Conservation (phyloP, 2,888 invertebrate genomes). For the Poecilus cupreus region DNA sequence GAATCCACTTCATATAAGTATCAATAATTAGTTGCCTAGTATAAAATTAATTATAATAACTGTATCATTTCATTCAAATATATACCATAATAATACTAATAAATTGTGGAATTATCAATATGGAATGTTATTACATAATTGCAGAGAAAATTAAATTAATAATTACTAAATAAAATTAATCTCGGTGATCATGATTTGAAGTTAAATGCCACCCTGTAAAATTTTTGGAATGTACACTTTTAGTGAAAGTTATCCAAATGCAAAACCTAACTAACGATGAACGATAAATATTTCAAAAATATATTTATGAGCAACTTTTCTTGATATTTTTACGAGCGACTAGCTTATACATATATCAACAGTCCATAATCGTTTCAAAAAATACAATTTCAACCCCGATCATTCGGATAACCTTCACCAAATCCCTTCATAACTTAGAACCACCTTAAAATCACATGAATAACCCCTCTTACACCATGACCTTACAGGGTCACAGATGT, state of each 20-base stretch:
- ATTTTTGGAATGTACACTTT: conserved; percentile 20
- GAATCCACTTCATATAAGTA: conserved; percentile 4
- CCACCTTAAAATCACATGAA: conserved; percentile 32
- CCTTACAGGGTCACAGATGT: conserved; percentile 65
- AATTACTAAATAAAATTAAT: conserved; percentile 12
- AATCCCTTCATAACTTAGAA: conserved; percentile 1
- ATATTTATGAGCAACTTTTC: background rate
- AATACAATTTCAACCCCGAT: background rate
- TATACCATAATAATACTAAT: too few relatives aligned
- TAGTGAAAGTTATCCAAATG: background rate
- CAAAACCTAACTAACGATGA: background rate
- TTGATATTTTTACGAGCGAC: background rate
- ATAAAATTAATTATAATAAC: background rate
- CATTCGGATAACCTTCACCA: too few relatives aligned
- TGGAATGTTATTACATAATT: conserved; percentile 21
- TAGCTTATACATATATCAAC: background rate
- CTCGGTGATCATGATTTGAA: conserved; percentile 22
- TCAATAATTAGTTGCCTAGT: background rate
- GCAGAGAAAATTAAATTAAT: background rate
- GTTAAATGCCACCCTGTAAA: conserved; percentile 34
- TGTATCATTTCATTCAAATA: background rate
- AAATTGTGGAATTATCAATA: conserved; percentile 22
- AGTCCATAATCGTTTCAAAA: background rate
- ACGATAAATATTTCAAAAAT: background rate
- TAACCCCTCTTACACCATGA: conserved; percentile 29